Evolutionary conservation across 2,113 vertebrate genomes (phyloP).

Genomic region (Taurulus bubalis): DNA sequence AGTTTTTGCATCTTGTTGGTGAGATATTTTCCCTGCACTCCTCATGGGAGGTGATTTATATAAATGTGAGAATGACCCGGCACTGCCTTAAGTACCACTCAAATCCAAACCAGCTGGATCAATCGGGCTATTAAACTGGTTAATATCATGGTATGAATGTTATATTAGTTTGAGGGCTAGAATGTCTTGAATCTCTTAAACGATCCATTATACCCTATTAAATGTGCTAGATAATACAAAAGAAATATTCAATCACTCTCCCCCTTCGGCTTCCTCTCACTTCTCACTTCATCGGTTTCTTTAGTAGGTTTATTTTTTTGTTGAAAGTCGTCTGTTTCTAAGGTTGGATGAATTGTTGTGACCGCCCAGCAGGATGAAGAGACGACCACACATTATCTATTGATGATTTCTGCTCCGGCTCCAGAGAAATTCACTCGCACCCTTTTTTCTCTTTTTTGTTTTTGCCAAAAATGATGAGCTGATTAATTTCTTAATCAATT

Average conservation of each 20-base stretch:
- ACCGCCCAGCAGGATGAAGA: not conserved
- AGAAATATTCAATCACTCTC: not conserved
- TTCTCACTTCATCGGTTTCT: not conserved
- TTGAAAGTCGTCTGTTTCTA: not conserved
- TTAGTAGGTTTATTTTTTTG: not conserved
- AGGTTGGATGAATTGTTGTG: not conserved
- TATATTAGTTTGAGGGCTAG: not conserved
- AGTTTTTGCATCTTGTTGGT: not conserved
- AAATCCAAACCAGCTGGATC: not conserved
- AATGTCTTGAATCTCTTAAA: not conserved
- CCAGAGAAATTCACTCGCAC: not conserved
- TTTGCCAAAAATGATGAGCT: conserved; percentile 38
- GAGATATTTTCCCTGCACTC: not conserved
- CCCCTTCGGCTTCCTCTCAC: not conserved
- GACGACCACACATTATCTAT: not conserved
- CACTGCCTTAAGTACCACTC: not conserved
- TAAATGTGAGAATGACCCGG: not conserved
- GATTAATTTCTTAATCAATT: conserved; percentile 67
- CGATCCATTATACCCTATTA: not conserved
- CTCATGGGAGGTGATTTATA: not conserved
- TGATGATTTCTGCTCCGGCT: not conserved
- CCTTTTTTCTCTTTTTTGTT: not conserved
- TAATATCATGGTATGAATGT: not conserved
- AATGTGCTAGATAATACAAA: not conserved
- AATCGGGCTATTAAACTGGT: not conserved